phyloP scores from a whole-genome alignment of 1,140 invertebrate genomes.

The Conopomorpha cramerella region DNA sequence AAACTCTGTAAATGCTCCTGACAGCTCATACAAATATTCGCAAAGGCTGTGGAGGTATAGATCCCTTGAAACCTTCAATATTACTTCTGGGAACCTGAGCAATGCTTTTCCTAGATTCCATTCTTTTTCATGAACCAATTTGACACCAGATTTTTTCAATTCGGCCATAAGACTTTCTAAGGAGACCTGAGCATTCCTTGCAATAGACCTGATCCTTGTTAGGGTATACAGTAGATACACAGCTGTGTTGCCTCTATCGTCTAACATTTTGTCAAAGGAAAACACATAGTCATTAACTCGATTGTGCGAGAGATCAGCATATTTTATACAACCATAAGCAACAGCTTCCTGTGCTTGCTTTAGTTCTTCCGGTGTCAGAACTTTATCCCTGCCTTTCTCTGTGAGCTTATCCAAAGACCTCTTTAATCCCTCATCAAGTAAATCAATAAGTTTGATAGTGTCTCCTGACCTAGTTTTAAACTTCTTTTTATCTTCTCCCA shows the following conservation, averaged over 20 bases:
- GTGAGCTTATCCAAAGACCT: slow-evolving; percentile 83
- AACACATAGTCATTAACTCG: slow-evolving; percentile 96
- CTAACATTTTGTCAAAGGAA: slow-evolving; percentile 99
- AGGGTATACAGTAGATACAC: slow-evolving; percentile 96
- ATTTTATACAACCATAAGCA: slow-evolving; percentile 98
- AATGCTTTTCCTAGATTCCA: slow-evolving; percentile 92
- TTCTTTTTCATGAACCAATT: slow-evolving; percentile 89
- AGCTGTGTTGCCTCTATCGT: slow-evolving; percentile 98
- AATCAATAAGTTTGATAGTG: slow-evolving; percentile 85
- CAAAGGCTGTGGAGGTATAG: slow-evolving; percentile 89
- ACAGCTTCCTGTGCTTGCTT: slow-evolving; percentile 85
- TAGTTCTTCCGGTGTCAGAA: slow-evolving; percentile 83
- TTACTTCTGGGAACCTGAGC: slow-evolving; percentile 85
- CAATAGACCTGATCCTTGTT: slow-evolving; percentile 92
- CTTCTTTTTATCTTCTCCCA: slow-evolving; percentile 99
- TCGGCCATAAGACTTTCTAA: slow-evolving; percentile 60
- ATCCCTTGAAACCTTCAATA: slow-evolving; percentile 83
- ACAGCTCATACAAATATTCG: slow-evolving; percentile 94
- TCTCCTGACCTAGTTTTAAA: slow-evolving; percentile 99
- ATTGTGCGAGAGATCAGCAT: slow-evolving; percentile 95
- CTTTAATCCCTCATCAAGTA: slow-evolving; percentile 94
- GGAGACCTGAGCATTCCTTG: slow-evolving; percentile 72
- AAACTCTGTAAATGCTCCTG: slow-evolving; percentile 93
- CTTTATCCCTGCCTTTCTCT: slow-evolving; percentile 91
- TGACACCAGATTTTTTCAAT: slow-evolving; percentile 62